These are phyloP conservation scores for Epinotia nisella DNA, from an alignment of 2,888 invertebrate genomes.

Conservation along the genomic window DNA sequence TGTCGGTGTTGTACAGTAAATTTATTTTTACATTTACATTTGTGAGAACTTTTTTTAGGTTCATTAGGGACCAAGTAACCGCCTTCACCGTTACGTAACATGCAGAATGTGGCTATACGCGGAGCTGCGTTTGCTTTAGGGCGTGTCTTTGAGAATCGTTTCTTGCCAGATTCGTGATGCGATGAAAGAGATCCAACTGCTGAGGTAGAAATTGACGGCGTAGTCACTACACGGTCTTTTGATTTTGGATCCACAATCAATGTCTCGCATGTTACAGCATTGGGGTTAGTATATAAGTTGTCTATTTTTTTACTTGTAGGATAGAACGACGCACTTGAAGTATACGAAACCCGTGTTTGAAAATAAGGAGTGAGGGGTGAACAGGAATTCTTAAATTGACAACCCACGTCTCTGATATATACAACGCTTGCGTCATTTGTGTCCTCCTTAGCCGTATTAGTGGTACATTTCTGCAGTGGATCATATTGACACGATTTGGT, in stretches of 20 bases:
- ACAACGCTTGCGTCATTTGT: constrained; percentile 61
- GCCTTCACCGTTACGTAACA: constrained; percentile 17
- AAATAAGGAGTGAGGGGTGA: constrained; percentile 55
- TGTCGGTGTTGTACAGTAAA: constrained; percentile 60
- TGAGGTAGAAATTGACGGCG: constrained; percentile 58
- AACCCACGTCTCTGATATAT: constrained; percentile 77
- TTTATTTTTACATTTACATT: constrained; percentile 64
- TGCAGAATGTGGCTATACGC: neutral
- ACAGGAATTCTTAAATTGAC: constrained; percentile 67
- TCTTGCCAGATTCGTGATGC: constrained; percentile 50
- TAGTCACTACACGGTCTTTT: constrained; percentile 55
- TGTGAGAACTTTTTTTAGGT: constrained; percentile 59
- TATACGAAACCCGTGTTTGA: constrained; percentile 52
- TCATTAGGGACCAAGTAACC: constrained; percentile 38
- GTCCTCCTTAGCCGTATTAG: constrained; percentile 47
- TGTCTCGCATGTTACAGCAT: constrained; percentile 67
- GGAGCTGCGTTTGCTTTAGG: constrained; percentile 52
- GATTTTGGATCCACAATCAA: constrained; percentile 64
- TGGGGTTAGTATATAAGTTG: constrained; percentile 59
- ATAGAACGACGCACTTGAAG: constrained; percentile 64
- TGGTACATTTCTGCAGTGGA: constrained; percentile 51
- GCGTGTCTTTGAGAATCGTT: constrained; percentile 54
- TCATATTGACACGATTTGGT: constrained; percentile 74
- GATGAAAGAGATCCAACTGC: constrained; percentile 62
- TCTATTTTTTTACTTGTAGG: constrained; percentile 56